Conservation (phyloP, 2,888 invertebrate genomes). For the Meghimatium bilineatum region DNA sequence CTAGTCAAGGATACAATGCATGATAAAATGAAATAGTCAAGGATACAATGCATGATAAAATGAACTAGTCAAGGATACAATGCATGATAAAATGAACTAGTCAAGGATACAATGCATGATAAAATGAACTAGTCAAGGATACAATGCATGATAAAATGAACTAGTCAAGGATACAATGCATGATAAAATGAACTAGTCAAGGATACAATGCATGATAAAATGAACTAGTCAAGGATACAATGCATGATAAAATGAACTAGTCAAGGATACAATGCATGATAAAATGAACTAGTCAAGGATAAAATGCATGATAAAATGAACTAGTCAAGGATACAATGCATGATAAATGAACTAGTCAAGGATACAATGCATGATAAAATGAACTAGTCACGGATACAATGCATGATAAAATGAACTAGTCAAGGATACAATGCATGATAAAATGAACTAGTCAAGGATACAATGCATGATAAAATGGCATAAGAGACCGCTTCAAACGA, state of each 20-base stretch:
- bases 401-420: constrained; percentile 86
- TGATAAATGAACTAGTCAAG: constrained; percentile 52
- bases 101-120: constrained; percentile 89
- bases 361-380: constrained; percentile 92
- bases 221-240: constrained; percentile 82
- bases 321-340: too few species aligned
- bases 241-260: constrained; percentile 87
- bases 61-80: background rate
- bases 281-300: constrained; percentile 82
- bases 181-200: constrained; percentile 84
- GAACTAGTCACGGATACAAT: constrained; percentile 83
- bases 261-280: constrained; percentile 89
- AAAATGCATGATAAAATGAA: constrained; percentile 94
- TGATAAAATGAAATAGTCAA: constrained; percentile 87
- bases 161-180: constrained; percentile 84
- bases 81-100: background rate
- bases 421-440: constrained; percentile 91
- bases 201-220: constrained; percentile 92
- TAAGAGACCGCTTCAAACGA: constrained; percentile 90
- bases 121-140: constrained; percentile 82
- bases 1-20: constrained; percentile 84
- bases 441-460: constrained; percentile 79
- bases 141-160: constrained; percentile 92
- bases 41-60: background rate
- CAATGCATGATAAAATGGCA: constrained; percentile 94